Base-by-base conservation (phyloP, 2,888 invertebrate genomes). In the Tachina lurida region DNA sequence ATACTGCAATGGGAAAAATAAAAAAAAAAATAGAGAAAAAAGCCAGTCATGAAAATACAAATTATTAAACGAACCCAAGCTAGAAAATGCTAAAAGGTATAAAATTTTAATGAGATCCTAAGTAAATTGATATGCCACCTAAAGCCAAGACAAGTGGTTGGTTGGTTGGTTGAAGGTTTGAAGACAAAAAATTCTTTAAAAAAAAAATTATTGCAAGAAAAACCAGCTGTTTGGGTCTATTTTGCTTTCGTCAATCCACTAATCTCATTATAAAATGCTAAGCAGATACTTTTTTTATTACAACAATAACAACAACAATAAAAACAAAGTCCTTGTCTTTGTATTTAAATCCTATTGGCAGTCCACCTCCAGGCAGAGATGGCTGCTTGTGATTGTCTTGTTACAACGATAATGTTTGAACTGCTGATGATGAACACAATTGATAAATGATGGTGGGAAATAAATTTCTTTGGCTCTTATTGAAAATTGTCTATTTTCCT, bases 51-150 rank as follows among this genome's bases (percentile, higher is more conserved):
- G 43, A 54, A 54, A 45, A 74, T 63, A 47, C 13, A 63, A 60
- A 63, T 62, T 56, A 74, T 52, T 10, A 75, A 68, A 62, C 47
- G 56, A 31, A 62, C 54, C 22, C 47, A 73, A 71, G 31, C n/a
- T 43, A 56, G 19, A 47, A 84, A 77, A 73, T 54, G 60, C 75
- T 63, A 56, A 80, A 75, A 76, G 84, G 87, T 85, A 86, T 75
- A 84, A 87, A 87, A 87, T 88, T 88, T 88, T 88, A 88, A 88
- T 88, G 88, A 88, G 88, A 84, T 82, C 85, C 85, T 82, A 86
- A 71, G 88, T 87, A 88, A 88, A 84, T 62, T 87, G 88, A 88
- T 88, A 88, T 83, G 84, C 87, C 84, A 86, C 87, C 86, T 87
- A 82, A 83, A 80, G 54, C 43, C 56, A 75, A 75, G 75, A 76